Base-by-base conservation (phyloP, 2,113 vertebrate genomes). In the Pomatorhinus ruficollis region DNA sequence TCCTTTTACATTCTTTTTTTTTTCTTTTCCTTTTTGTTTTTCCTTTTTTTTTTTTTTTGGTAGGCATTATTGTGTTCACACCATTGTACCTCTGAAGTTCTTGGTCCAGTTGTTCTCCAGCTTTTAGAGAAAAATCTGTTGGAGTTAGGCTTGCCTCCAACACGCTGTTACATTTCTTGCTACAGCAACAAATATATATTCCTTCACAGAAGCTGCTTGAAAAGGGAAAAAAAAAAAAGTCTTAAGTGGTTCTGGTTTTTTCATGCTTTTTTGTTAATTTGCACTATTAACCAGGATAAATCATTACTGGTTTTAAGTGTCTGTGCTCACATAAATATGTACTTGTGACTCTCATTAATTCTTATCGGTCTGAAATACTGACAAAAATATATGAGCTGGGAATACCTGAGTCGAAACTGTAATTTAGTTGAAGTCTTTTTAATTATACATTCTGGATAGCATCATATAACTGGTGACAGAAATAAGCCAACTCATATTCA, bases 341-440 rank as follows among this genome's bases (percentile, higher is more conserved):
- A 80, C 78, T 95, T 83, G 84, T 66, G 87, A 94, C 91, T 97
- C 91, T 93, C 95, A 95, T 95, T 96, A 95, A 95, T 97, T 90
- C 96, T 96, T 96, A 94, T 93, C 52, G 13, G 66, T 64, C 93
- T 95, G 95, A 90, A 97, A 77, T 77, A 37, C 59, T 95, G 92
- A 95, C 96, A 95, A 95, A 95, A 97, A 97, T 96, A 97, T 96
- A 96, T 91, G 90, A 97, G 94, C 96, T 97, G 96, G 94, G 95
- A 97, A 94, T 95, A 93, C 78, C 80, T 90, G 81, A 95, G 84
- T 97, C 8, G 47, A 97, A 95, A 95, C 70, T 93, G 66, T 91
- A 97, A 97, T 97, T 96, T 96, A 92, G 70, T 80, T 72, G 78
- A 82, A 83, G 87, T 93, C 82, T 89, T 94, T 97, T 91, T 95